phyloP scores from a whole-genome alignment of 64 coral and sea anemone species.

The Actinia tenebrosa region DNA sequence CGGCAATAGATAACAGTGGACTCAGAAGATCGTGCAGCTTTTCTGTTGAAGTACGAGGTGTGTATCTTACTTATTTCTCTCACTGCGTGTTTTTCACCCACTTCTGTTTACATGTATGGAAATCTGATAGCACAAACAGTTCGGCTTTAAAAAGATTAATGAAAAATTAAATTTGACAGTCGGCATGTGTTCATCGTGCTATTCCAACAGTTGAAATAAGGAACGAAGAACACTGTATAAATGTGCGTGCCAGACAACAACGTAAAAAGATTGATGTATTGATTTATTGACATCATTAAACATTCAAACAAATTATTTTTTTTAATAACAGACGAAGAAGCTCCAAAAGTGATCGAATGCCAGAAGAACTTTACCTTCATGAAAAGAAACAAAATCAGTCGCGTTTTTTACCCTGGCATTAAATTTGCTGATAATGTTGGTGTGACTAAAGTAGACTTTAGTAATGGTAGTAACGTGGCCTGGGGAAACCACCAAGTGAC shows the following conservation, averaged over 20 bases:
- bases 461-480: constrained; percentile 27
- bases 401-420: neutral
- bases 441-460: constrained; percentile 4
- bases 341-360: constrained; percentile 16
- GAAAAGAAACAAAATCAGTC: neutral
- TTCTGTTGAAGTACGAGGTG: constrained; percentile 39
- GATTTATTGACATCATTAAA: too few relatives aligned
- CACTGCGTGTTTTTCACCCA: too few relatives aligned
- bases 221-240: neutral
- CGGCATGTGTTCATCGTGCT: too few relatives aligned
- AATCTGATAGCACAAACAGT: too few relatives aligned
- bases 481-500: constrained; percentile 37
- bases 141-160: too few relatives aligned
- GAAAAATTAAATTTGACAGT: too few relatives aligned
- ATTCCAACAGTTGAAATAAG: too few relatives aligned
- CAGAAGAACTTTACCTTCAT: constrained; percentile 22
- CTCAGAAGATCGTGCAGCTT: constrained; percentile 40
- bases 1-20: constrained; percentile 22
- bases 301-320: neutral
- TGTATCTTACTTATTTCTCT: neutral
- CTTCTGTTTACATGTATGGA: too few relatives aligned
- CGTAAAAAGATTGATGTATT: too few relatives aligned
- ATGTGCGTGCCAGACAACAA: too few relatives aligned
- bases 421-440: constrained; percentile 35
- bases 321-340: constrained; percentile 16